A percentile compares a stretch with the other conserved stretches of the same genome.
Conservation (phyloP, 2,888 invertebrate genomes). For the Drosophila neonasuta region DNA sequence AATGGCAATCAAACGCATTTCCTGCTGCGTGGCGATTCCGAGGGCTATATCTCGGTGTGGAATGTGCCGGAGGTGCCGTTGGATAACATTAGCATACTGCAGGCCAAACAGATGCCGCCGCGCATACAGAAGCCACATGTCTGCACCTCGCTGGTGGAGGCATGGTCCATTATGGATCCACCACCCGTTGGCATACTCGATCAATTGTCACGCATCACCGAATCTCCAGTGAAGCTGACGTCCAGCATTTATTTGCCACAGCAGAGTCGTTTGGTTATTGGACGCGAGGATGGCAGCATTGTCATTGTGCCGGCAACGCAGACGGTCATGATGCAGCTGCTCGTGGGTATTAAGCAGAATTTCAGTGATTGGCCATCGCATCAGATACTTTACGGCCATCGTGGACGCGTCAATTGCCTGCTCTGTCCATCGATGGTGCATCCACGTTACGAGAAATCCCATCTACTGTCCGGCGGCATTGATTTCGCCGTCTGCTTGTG, state of each 20-base stretch:
- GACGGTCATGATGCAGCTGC: conserved; percentile 94
- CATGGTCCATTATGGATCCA: conserved; percentile 94
- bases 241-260: conserved; percentile 97
- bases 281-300: conserved; percentile 97
- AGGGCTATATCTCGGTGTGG: conserved; percentile 95
- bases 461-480: conserved; percentile 97
- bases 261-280: conserved; percentile 96
- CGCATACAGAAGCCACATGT: conserved; percentile 89
- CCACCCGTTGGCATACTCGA: conserved; percentile 95
- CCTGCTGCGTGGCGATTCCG: conserved; percentile 94
- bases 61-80: conserved; percentile 91
- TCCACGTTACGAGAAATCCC: conserved; percentile 91
- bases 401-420: conserved; percentile 96
- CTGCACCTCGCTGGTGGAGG: conserved; percentile 90
- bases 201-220: conserved; percentile 90
- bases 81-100: conserved; percentile 82
- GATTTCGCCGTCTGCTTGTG: conserved; percentile 98
- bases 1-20: conserved; percentile 84
- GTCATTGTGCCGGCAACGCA: conserved; percentile 98
- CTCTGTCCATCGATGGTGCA: conserved; percentile 97
- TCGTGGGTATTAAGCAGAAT: conserved; percentile 92
- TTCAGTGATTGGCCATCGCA: conserved; percentile 93
- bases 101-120: conserved; percentile 81
- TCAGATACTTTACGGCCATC: conserved; percentile 93
- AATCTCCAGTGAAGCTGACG: conserved; percentile 90